A percentile compares a stretch with the other conserved stretches of the same genome.
These are phyloP conservation scores for Zaprionus davidi DNA, from an alignment of 1,140 invertebrate genomes.

Conservation along the genomic window DNA sequence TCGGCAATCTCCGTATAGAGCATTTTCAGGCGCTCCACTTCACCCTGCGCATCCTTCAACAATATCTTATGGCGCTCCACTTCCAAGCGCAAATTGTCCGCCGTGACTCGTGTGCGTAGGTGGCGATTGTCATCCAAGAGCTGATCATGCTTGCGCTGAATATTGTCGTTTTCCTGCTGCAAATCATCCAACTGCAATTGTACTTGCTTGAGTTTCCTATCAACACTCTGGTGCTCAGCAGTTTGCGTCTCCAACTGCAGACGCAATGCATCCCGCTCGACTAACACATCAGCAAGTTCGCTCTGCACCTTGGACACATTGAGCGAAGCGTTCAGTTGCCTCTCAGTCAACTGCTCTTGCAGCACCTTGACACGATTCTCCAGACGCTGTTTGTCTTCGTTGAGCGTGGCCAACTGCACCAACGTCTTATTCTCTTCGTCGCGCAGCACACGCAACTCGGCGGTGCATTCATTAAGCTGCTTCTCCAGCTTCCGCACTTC, in stretches of 20 bases:
- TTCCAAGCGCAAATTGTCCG: constrained; percentile 60
- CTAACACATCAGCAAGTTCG: constrained; percentile 29
- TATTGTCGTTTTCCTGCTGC: constrained; percentile 58
- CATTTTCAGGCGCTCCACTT: constrained; percentile 76
- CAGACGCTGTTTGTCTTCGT: constrained; percentile 67
- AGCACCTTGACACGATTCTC: constrained; percentile 61
- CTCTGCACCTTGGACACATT: constrained; percentile 32
- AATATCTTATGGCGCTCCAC: constrained; percentile 75
- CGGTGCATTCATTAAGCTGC: constrained; percentile 63
- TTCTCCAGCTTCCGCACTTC: constrained; percentile 74
- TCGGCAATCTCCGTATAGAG: constrained; percentile 76
- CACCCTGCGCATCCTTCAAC: constrained; percentile 71
- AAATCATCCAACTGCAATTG: constrained; percentile 59
- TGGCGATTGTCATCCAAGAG: constrained; percentile 61
- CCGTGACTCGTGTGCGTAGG: constrained; percentile 40
- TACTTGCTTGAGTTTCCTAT: constrained; percentile 44
- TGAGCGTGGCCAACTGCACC: constrained; percentile 67
- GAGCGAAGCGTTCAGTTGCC: constrained; percentile 32
- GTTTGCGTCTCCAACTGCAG: constrained; percentile 20
- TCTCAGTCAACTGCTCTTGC: constrained; percentile 63
- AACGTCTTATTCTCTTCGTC: constrained; percentile 74
- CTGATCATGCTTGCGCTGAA: constrained; percentile 57
- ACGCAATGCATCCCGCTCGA: constrained; percentile 49
- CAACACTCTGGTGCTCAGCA: constrained; percentile 37
- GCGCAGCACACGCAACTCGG: constrained; percentile 56